phyloP scores from a whole-genome alignment of 2,888 invertebrate species.

The Carcina quercana region DNA sequence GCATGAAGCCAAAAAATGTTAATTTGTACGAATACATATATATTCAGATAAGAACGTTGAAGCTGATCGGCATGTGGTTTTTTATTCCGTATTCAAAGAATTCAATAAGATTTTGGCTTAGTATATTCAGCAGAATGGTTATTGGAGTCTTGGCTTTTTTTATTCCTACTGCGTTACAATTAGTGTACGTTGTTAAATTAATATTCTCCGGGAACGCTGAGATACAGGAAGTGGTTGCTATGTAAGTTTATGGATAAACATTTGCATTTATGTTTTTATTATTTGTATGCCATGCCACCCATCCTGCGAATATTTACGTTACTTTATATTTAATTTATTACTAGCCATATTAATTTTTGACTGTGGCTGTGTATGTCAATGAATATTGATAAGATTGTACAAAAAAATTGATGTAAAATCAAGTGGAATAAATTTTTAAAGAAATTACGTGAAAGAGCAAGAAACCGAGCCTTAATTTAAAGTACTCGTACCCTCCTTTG shows the following conservation, averaged over 20 bases:
- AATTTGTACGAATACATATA: slow-evolving; percentile 32
- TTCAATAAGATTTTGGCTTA: slow-evolving; percentile 29
- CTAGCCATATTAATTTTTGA: too few species aligned
- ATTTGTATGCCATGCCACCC: too few species aligned
- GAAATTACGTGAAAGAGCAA: too few species aligned
- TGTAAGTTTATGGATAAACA: slow-evolving; percentile 27
- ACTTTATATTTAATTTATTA: too few species aligned
- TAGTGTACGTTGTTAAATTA: slow-evolving; percentile 29
- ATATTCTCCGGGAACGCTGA: slow-evolving; percentile 28
- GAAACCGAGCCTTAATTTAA: too few species aligned
- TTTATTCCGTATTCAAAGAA: slow-evolving; percentile 29
- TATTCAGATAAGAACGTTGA: slow-evolving; percentile 30
- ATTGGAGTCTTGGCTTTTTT: slow-evolving; percentile 25
- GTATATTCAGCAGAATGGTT: slow-evolving; percentile 22
- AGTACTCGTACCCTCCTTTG: too few species aligned
- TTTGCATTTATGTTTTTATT: too few species aligned
- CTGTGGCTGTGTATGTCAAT: too few species aligned
- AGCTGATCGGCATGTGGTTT: slow-evolving; percentile 35
- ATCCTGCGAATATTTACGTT: too few species aligned
- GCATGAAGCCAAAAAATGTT: background rate
- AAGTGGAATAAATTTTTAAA: too few species aligned
- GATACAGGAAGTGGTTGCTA: slow-evolving; percentile 35
- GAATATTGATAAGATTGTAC: too few species aligned
- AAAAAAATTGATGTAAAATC: too few species aligned
- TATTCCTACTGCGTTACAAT: slow-evolving; percentile 32